Conservation (phyloP, 2,113 vertebrate genomes). For the Campylomormyrus numenius region DNA sequence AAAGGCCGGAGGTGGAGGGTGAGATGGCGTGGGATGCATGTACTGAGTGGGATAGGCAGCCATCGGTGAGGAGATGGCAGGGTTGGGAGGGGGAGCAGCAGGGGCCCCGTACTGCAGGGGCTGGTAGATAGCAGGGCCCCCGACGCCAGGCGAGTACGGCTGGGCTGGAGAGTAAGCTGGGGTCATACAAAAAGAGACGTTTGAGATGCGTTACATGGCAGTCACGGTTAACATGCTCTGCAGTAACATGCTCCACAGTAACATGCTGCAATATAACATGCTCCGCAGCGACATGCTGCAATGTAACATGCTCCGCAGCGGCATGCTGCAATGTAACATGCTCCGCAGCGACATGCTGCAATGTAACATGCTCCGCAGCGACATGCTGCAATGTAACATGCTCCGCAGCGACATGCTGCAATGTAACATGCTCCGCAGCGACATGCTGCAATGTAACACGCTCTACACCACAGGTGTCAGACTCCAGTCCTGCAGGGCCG, state of each 20-base stretch:
- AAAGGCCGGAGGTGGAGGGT: constrained; percentile 42
- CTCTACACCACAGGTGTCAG: too few species aligned
- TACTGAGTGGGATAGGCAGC: constrained; percentile 57
- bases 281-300: background rate
- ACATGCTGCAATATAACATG: background rate
- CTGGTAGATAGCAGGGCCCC: constrained; percentile 72
- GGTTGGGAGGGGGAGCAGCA: constrained; percentile 54
- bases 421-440: background rate
- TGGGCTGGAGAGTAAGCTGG: constrained; percentile 76
- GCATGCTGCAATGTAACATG: background rate
- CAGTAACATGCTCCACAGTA: background rate
- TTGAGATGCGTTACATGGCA: constrained; percentile 22
- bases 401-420: background rate
- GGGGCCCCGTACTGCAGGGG: constrained; percentile 67
- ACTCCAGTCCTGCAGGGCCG: too few species aligned
- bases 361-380: background rate
- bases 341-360: background rate
- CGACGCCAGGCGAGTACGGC: constrained; percentile 74
- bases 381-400: background rate
- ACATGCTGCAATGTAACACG: background rate
- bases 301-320: background rate
- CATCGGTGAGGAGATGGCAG: constrained; percentile 48
- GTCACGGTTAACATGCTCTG: background rate
- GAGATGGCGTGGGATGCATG: constrained; percentile 57
- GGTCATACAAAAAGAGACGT: constrained; percentile 42